Evolutionary conservation across 2,888 invertebrate species (phyloP), one percentile per base, ranked within the genome.

Genomic region (Linnaemya tessellans): DNA sequence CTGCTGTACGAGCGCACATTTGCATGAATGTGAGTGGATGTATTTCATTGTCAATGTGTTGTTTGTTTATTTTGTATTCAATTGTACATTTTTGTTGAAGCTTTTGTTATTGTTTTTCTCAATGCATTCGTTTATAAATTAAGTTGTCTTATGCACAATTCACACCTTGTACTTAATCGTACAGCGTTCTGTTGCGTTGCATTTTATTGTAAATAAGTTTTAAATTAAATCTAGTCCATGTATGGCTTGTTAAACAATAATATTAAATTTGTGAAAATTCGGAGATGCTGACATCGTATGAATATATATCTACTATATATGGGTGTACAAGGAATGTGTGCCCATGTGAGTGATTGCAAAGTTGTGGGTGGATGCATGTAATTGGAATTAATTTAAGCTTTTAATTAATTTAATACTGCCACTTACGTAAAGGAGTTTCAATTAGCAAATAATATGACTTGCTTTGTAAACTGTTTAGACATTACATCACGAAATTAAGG

Each of bases 81-180:
- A 74, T 71, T 54, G 11, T 64, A 9, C 3, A 41, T 41, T 35
- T 73, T 74, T 70, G 25, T 68, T 41, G 3, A 4, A 38, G 13
- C 4, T 67, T 38, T 68, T 56, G 35, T 67, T 56, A 15, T 65
- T 65, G 51, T 65, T 25, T 64, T 49, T 46, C 41, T 43, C 35
- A 11, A 9, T 60, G 38, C 0, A 58, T 60, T 15, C 49, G 8
- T 0, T 58, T 60, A 10, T 49, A 7, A 74, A 79, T 81, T 74
- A 74, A 77, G 80, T 79, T 81, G 73, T 84, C 71, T 71, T 62
- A n/a, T 56, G 46, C 38, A 64, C 41, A 78, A 68, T 79, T 85
- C 71, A 67, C 85, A 85, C 85, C 75, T 85, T 82, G 75, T 75
- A 75, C 30, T 75, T 30, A 43, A 54, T 79, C 35, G 64, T 35